These are phyloP conservation scores for Drosophila niveifrons DNA, from an alignment of 2,888 invertebrate genomes.

Conservation along the genomic window DNA sequence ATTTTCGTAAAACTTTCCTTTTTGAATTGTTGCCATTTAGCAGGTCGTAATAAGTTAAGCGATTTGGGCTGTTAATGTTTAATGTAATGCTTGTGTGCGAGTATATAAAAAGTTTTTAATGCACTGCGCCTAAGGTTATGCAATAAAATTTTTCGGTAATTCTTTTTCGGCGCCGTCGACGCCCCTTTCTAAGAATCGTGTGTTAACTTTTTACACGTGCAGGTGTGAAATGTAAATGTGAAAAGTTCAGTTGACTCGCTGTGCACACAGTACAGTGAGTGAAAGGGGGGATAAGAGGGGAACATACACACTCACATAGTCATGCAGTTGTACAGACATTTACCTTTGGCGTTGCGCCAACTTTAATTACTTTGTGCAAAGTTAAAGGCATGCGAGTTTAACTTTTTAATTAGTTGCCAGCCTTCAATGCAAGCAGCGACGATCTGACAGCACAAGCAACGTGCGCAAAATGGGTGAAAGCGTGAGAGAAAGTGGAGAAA, in stretches of 20 bases:
- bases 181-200: slow-evolving; percentile 46
- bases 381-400: slow-evolving; percentile 76
- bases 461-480: slow-evolving; percentile 5
- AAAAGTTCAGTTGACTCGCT: slow-evolving; percentile 59
- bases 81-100: slow-evolving; percentile 17
- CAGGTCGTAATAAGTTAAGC: neutral
- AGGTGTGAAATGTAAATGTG: slow-evolving; percentile 78
- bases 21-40: neutral
- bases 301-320: slow-evolving; percentile 9
- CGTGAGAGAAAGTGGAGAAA: neutral
- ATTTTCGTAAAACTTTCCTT: neutral
- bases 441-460: slow-evolving; percentile 16
- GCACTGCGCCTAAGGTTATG: slow-evolving; percentile 48
- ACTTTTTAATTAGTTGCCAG: slow-evolving; percentile 77
- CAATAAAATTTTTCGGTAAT: slow-evolving; percentile 47
- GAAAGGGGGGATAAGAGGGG: neutral
- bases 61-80: slow-evolving; percentile 12
- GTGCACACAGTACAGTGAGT: slow-evolving; percentile 4
- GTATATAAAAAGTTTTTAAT: slow-evolving; percentile 43
- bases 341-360: slow-evolving; percentile 65
- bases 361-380: slow-evolving; percentile 76
- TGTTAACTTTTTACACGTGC: slow-evolving; percentile 66
- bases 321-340: slow-evolving; percentile 49
- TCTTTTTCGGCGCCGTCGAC: slow-evolving; percentile 44
- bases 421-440: slow-evolving; percentile 71